Evolutionary conservation across 2,113 vertebrate species (phyloP).

Genomic region (Echinops telfairi): DNA sequence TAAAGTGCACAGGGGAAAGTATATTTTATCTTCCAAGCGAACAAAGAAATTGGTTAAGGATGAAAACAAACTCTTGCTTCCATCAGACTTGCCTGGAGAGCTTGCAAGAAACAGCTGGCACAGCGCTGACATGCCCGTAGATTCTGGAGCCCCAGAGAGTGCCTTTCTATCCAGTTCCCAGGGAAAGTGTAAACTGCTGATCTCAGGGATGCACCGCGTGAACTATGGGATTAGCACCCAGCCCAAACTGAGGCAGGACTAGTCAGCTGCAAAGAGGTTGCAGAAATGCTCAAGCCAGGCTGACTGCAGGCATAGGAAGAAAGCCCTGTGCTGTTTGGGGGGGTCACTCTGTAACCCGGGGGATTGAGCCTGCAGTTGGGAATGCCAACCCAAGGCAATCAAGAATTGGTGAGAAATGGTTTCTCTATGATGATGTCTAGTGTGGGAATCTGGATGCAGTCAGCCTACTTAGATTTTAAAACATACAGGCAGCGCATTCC

Average conservation of each 20-base stretch:
- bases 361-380: background rate
- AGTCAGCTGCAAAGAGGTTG: background rate
- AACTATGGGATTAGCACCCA: background rate
- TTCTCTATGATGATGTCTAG: background rate
- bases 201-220: background rate
- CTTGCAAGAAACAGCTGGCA: background rate
- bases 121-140: background rate
- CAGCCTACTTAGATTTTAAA: background rate
- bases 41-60: background rate
- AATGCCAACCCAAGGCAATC: background rate
- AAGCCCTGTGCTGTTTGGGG: background rate
- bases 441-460: background rate
- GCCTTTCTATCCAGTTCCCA: background rate
- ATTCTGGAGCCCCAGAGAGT: background rate
- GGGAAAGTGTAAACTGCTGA: background rate
- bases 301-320: background rate
- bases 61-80: background rate
- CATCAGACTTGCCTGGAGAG: background rate
- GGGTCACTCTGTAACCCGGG: fast-evolving
- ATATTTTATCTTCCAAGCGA: background rate
- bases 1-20: too few relatives aligned
- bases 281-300: background rate
- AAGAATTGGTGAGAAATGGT: background rate
- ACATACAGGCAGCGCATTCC: background rate
- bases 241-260: background rate